Base-by-base conservation (phyloP, 2,888 invertebrate genomes). In the Exephanes ischioxanthus region DNA sequence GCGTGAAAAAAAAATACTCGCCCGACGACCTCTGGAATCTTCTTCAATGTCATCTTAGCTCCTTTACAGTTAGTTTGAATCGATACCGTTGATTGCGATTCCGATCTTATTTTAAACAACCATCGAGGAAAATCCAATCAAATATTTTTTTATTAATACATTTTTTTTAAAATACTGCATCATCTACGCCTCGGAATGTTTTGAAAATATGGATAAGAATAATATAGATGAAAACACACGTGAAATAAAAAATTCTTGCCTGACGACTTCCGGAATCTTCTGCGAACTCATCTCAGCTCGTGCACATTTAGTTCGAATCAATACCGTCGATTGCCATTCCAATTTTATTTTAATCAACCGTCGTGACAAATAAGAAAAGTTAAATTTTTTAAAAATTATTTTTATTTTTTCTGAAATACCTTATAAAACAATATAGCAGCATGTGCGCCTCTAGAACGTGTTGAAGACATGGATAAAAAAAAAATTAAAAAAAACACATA, bases 251-350 rank as follows among this genome's bases (percentile, higher is more conserved):
- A 0, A 3, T 33, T 2, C 11, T 37, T 14, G 11, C 9, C 7
- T 3, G 9, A 45, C 37, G 58, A 5, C 1, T 14, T 9, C 19
- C 22, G 41, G 16, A 26, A 73, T 22, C n/a, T 26, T 48, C 45
- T 16, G 1, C 16, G 3, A 48, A 1, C 16, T 16, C 45, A 16
- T 30, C 61, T 30, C 3, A 9, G 41, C 58, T 37, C 37, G 53
- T 7, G 51, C 66, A 53, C 51, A 53, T 53, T 67, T 37, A 41
- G 26, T 37, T n/a, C 37, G 37, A 76, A 67, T 76, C 76, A 41
- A 53, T 67, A 66, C 16, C 26, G 41, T 77, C 53, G 77, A 77
- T 55, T 55, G 67, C 19, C 48, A n/a, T 37, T 53, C 37, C 51
- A 53, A 76, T 76, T 66, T 30, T 66, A 76, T 76, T 37, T 22